A percentile compares a stretch with the other conserved stretches of the same genome.
Conservation (phyloP, 2,888 invertebrate genomes). For the Stenichneumon culpator region DNA sequence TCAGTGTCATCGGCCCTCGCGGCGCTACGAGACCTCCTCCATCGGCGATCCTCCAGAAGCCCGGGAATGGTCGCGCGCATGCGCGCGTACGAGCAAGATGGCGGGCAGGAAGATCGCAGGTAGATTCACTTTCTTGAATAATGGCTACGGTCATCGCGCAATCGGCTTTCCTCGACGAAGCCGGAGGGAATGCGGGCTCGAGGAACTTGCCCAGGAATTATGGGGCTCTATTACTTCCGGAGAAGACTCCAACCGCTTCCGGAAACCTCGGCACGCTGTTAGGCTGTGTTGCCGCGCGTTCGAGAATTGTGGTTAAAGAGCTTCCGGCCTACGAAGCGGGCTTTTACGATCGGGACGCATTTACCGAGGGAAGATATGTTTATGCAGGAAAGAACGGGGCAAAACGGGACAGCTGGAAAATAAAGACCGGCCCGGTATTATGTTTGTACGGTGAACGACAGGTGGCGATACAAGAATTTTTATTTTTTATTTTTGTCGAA, state of each 20-base stretch:
- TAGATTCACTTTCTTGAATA: constrained; percentile 49
- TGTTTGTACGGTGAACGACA: background rate
- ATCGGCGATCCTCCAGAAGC: too few relatives aligned
- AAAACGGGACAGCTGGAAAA: too few relatives aligned
- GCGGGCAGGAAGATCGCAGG: background rate
- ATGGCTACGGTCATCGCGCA: constrained; percentile 39
- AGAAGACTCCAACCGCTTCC: constrained; percentile 16
- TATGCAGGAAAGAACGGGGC: too few relatives aligned
- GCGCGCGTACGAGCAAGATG: background rate
- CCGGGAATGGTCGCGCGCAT: too few relatives aligned
- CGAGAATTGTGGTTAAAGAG: background rate
- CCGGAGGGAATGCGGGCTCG: background rate
- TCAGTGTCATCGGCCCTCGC: constrained; percentile 72
- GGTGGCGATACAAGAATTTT: too few relatives aligned
- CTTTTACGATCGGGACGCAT: background rate
- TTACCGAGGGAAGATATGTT: background rate
- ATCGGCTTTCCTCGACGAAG: constrained; percentile 33
- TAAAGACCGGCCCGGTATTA: too few relatives aligned
- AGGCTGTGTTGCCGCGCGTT: background rate
- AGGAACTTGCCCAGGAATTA: background rate
- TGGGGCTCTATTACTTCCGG: constrained; percentile 35
- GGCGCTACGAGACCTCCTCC: too few relatives aligned
- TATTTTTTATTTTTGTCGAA: background rate
- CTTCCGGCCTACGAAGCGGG: background rate
- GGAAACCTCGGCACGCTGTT: constrained; percentile 23